A percentile compares a stretch with the other conserved stretches of the same genome.
Conservation (phyloP, 2,888 invertebrate species). For the Villa cingulata region DNA sequence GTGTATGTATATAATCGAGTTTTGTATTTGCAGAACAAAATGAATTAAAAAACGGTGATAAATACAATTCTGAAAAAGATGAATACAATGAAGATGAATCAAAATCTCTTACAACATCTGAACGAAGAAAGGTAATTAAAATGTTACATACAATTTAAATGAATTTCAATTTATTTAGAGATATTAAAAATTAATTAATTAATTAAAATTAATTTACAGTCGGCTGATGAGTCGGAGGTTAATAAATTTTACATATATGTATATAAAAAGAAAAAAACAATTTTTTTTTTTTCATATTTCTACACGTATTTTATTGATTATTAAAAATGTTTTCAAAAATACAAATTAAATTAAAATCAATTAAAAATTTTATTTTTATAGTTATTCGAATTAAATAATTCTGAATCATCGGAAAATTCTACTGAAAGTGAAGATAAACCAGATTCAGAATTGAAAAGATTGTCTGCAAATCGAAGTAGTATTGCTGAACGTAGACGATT, state of each 20-base stretch:
- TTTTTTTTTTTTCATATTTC: too few relatives aligned
- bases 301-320: too few relatives aligned
- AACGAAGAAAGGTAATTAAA: slow-evolving; percentile 51
- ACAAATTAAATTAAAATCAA: too few relatives aligned
- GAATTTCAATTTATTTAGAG: not conserved
- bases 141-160: not conserved
- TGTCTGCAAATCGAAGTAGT: slow-evolving; percentile 50
- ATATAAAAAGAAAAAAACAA: too few relatives aligned
- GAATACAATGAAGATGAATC: slow-evolving; percentile 44
- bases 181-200: not conserved
- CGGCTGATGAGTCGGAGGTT: slow-evolving; percentile 8
- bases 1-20: not conserved
- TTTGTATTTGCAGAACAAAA: slow-evolving; percentile 17
- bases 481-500: slow-evolving; percentile 65
- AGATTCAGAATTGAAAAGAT: slow-evolving; percentile 41
- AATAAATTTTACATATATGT: not conserved
- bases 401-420: slow-evolving; percentile 39
- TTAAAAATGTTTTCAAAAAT: too few relatives aligned
- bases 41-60: slow-evolving; percentile 16
- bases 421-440: slow-evolving; percentile 40
- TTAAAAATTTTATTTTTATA: slow-evolving; percentile 11
- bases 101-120: slow-evolving; percentile 66
- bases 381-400: slow-evolving; percentile 34
- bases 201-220: slow-evolving; percentile 7
- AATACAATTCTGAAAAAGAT: slow-evolving; percentile 37